phyloP scores from a whole-genome alignment of 2,113 vertebrate species.

The Fulica atra region DNA sequence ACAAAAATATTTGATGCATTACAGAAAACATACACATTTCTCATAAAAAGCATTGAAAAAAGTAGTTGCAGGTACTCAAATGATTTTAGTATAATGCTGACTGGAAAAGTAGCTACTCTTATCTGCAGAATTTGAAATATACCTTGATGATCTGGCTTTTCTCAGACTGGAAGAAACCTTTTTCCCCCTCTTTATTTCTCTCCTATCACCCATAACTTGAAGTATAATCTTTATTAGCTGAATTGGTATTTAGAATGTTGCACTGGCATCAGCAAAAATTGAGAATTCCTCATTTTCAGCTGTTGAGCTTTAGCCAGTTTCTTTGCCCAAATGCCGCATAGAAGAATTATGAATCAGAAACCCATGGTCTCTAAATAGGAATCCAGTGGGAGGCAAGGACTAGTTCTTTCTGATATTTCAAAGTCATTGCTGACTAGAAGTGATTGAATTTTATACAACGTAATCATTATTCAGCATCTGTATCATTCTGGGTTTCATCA shows the following conservation, averaged over 20 bases:
- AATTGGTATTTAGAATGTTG: not conserved
- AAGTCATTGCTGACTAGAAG: not conserved
- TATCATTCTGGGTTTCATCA: not conserved
- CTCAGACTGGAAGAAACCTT: not conserved
- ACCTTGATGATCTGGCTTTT: not conserved
- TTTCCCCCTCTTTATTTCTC: slow-evolving; percentile 9
- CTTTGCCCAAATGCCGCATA: not conserved
- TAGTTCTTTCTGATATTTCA: not conserved
- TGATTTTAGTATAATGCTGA: not conserved
- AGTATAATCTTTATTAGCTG: slow-evolving; percentile 20
- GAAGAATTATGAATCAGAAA: not conserved
- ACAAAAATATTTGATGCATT: not conserved
- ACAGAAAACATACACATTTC: not conserved
- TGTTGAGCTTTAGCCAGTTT: not conserved
- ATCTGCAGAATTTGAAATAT: not conserved
- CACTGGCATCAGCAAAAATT: not conserved
- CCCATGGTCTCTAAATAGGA: not conserved
- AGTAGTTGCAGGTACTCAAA: not conserved
- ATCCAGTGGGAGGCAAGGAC: not conserved
- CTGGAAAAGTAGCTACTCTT: not conserved
- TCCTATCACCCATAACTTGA: slow-evolving; percentile 13
- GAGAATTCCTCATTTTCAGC: not conserved
- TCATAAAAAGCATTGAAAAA: not conserved
- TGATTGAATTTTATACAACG: not conserved
- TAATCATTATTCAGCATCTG: not conserved